These are phyloP conservation scores for Aplochiton taeniatus DNA, from an alignment of 2,797 vertebrate species.

Conservation along the genomic window DNA sequence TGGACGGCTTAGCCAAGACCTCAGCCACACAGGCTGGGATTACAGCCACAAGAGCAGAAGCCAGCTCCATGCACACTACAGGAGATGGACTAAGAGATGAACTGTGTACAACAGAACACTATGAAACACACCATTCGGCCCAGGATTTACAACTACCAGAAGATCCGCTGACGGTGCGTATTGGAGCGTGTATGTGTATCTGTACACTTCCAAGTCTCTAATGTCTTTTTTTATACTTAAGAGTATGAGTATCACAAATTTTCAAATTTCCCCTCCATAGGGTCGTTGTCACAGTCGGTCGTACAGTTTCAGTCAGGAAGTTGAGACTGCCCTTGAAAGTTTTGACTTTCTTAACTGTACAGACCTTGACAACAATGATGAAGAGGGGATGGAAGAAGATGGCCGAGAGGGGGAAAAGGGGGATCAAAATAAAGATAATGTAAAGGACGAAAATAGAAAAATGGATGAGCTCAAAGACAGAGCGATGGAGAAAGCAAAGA, in stretches of 20 bases:
- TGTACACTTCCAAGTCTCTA: background rate
- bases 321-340: slow-evolving; percentile 93
- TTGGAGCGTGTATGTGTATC: background rate
- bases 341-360: slow-evolving; percentile 95
- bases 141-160: slow-evolving; percentile 38
- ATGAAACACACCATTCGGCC: slow-evolving; percentile 13
- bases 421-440: slow-evolving; percentile 12
- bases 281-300: slow-evolving; percentile 83
- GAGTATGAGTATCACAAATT: background rate
- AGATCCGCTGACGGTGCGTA: slow-evolving; percentile 35
- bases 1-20: slow-evolving; percentile 17
- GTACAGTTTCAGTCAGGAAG: slow-evolving; percentile 90
- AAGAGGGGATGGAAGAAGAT: slow-evolving; percentile 43
- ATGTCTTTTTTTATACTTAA: background rate
- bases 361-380: slow-evolving; percentile 82
- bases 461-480: background rate
- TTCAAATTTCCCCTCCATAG: slow-evolving; percentile 57
- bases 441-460: slow-evolving; percentile 15
- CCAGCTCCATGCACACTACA: slow-evolving; percentile 23
- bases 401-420: slow-evolving; percentile 39
- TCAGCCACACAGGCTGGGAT: slow-evolving; percentile 14
- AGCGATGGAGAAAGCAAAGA: background rate
- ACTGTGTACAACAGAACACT: slow-evolving; percentile 15
- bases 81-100: slow-evolving; percentile 25
- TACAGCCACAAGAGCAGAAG: slow-evolving; percentile 29